Base-by-base conservation (phyloP, 1,140 invertebrate genomes). In the Brachionus angularis region DNA sequence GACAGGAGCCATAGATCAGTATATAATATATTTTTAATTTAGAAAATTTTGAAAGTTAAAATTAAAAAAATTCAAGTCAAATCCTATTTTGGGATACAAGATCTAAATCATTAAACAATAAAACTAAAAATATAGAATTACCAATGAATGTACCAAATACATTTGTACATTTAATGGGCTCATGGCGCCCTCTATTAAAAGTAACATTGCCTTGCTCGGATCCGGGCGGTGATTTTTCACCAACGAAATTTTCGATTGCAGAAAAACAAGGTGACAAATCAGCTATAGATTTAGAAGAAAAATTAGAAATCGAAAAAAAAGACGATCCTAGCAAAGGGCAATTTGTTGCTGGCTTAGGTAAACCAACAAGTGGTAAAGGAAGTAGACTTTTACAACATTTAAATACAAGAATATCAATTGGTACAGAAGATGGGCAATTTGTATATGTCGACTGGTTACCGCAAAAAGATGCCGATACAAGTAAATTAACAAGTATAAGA, bases 391-490 rank as follows among this genome's bases (percentile, higher is more conserved):
- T 82, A 21, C 74, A 78, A 33, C 73, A 73, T 44, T 76, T 82
- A 50, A 79, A 78, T 61, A 82, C 81, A 64, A 73, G 75, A 53
- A 78, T 82, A 74, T 81, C 77, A 75, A 75, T 80, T 72, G 81
- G 80, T 14, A 80, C 80, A 21, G 81, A 82, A 55, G 80, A 81
- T 75, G 81, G 81, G 10, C 79, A 83, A 72, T 72, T 82, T 5
- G 77, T 83, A 7, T 83, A 81, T 74, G 75, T 79, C 3, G 81
- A 83, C 71, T 83, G 81, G 81, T 80, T 82, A 78, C 81, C 81
- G 50, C 79, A 81, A 58, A 83, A 82, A 76, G 81, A 83, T 73
- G 76, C 79, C 29, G 81, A 83, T 61, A 76, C 78, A 29, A 80
- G 80, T 58, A 83, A 82, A 75, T 75, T 81, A 49, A 76, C 78